Conservation (phyloP, 2,888 invertebrate genomes). For the Parascotia fuliginaria region DNA sequence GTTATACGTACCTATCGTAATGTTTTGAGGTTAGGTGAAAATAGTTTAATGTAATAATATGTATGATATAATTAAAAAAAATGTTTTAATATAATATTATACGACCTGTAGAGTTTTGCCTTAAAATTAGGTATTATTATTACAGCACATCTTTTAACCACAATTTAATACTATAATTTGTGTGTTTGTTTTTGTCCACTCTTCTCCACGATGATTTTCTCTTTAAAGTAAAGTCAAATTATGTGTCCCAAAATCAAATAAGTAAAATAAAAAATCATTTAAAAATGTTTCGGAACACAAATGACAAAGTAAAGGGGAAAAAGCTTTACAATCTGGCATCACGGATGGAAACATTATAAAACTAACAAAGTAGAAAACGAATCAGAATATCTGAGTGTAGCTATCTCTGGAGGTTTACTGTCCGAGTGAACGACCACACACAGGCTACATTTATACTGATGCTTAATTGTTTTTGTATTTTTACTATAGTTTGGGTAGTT, state of each 20-base stretch:
- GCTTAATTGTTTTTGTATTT: too few species aligned
- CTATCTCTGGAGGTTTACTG: constrained; percentile 45
- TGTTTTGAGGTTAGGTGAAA: neutral
- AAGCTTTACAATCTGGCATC: constrained; percentile 27
- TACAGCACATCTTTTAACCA: too few species aligned
- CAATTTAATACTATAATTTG: too few species aligned
- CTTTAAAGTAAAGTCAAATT: too few species aligned
- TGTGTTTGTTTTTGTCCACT: too few species aligned
- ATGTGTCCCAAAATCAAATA: too few species aligned
- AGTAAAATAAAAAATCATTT: constrained; percentile 8
- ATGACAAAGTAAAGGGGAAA: constrained; percentile 31
- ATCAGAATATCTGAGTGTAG: constrained; percentile 39
- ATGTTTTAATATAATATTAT: too few species aligned
- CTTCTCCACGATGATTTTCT: too few species aligned
- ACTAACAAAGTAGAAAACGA: constrained; percentile 47
- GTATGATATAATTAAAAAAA: neutral
- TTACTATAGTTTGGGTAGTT: too few species aligned
- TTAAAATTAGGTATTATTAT: too few species aligned
- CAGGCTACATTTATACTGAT: constrained; percentile 27
- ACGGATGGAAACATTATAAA: constrained; percentile 38
- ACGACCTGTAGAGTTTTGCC: too few species aligned
- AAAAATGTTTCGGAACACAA: constrained; percentile 20
- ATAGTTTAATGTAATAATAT: neutral
- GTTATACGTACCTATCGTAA: neutral
- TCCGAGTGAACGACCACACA: constrained; percentile 24